Evolutionary conservation across 2,888 invertebrate genomes (phyloP).

Genomic region (Pyrgus malvae): DNA sequence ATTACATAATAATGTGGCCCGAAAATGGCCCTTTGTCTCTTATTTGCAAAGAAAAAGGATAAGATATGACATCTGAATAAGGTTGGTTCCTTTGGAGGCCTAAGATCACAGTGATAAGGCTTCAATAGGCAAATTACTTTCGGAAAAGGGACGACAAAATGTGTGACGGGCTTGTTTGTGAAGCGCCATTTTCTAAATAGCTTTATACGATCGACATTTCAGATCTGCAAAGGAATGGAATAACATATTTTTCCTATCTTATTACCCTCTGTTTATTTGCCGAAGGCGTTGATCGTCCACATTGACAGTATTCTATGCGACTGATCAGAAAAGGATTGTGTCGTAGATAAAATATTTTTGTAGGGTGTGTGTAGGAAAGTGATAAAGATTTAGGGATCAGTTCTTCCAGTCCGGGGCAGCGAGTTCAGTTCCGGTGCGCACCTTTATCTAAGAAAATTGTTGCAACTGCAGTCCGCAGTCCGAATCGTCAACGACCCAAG

Average conservation of each 20-base stretch:
- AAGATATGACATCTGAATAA: slow-evolving; percentile 29
- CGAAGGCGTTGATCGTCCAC: no score
- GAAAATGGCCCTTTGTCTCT: slow-evolving; percentile 23
- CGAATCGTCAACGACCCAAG: no score
- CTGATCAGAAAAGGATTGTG: no score
- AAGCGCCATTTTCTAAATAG: slow-evolving; percentile 11
- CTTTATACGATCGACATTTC: slow-evolving; percentile 12
- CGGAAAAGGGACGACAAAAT: slow-evolving; percentile 19
- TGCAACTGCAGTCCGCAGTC: no score
- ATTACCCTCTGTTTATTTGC: neutral
- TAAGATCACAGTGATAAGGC: slow-evolving; percentile 24
- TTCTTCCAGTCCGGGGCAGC: no score
- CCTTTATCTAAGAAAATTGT: no score
- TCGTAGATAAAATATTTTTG: no score
- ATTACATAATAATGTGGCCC: slow-evolving; percentile 26
- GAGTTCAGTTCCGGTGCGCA: no score
- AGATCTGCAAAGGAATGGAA: slow-evolving; percentile 1
- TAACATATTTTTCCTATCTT: neutral
- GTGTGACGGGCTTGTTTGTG: slow-evolving; percentile 1
- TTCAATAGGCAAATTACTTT: slow-evolving; percentile 27
- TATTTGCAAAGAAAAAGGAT: slow-evolving; percentile 27
- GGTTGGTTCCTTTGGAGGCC: slow-evolving; percentile 22
- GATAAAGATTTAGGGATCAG: no score
- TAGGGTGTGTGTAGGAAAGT: no score
- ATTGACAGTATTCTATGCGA: no score